Evolutionary conservation across 2,113 vertebrate species (phyloP).

Genomic region (Budorcas taxicolor): DNA sequence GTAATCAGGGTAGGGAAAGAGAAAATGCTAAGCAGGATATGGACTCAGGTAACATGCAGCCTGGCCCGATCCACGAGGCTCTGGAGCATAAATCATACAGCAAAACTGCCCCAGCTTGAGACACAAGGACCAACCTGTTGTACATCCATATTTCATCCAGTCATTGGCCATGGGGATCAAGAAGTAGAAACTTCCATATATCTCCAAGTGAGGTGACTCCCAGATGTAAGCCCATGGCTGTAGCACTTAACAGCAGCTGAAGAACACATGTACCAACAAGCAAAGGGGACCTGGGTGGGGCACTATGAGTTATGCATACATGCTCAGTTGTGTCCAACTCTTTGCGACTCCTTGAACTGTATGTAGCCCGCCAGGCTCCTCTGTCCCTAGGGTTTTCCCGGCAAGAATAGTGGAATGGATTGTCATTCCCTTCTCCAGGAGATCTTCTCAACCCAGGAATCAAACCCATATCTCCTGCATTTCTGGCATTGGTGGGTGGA

Average conservation of each 20-base stretch:
- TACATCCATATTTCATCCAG: neutral
- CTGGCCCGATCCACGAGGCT: neutral
- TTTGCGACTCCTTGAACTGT: neutral
- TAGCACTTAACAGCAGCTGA: neutral
- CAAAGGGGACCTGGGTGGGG: neutral
- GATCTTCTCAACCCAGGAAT: neutral
- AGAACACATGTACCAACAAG: neutral
- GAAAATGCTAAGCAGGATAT: neutral
- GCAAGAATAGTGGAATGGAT: neutral
- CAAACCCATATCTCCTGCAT: neutral
- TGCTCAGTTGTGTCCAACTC: neutral
- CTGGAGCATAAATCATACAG: neutral
- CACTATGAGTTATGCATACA: neutral
- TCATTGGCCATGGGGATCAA: neutral
- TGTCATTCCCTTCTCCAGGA: neutral
- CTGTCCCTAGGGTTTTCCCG: neutral
- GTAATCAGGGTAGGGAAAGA: neutral
- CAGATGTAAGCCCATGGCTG: neutral
- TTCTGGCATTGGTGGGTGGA: neutral
- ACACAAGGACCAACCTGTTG: neutral
- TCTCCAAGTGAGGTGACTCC: neutral
- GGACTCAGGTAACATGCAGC: neutral
- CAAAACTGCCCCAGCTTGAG: neutral
- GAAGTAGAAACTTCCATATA: neutral
- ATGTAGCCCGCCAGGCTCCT: neutral